phyloP scores from a whole-genome alignment of 2,888 invertebrate genomes.

The Phortica okadai region DNA sequence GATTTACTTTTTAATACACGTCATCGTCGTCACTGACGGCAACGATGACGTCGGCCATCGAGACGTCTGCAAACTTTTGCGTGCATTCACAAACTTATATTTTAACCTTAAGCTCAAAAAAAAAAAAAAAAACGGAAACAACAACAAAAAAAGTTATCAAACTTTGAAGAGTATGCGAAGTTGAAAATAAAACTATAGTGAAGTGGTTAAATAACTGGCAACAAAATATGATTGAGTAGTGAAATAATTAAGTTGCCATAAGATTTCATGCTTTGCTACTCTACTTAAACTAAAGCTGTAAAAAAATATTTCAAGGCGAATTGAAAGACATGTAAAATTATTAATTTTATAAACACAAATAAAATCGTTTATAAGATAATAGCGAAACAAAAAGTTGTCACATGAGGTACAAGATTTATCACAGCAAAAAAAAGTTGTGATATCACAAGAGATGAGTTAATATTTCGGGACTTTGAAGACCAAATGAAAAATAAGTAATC shows the following conservation, averaged over 20 bases:
- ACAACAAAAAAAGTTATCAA: not conserved
- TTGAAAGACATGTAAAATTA: too few relatives aligned
- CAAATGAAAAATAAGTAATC: not conserved
- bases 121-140: not conserved
- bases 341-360: too few relatives aligned
- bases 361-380: too few relatives aligned
- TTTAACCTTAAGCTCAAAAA: not conserved
- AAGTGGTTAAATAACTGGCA: not conserved
- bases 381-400: too few relatives aligned
- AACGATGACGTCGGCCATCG: constrained; percentile 12
- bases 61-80: constrained; percentile 32
- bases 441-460: too few relatives aligned
- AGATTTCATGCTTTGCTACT: too few relatives aligned
- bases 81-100: constrained; percentile 9
- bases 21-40: not conserved
- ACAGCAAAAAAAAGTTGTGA: too few relatives aligned
- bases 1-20: not conserved
- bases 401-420: too few relatives aligned
- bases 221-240: not conserved
- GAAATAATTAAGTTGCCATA: not conserved
- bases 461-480: not conserved
- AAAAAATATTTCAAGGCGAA: too few relatives aligned
- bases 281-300: too few relatives aligned
- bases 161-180: too few relatives aligned
- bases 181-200: too few relatives aligned